Conservation (phyloP, 2,113 vertebrate genomes). For the Oreochromis tanganicae region DNA sequence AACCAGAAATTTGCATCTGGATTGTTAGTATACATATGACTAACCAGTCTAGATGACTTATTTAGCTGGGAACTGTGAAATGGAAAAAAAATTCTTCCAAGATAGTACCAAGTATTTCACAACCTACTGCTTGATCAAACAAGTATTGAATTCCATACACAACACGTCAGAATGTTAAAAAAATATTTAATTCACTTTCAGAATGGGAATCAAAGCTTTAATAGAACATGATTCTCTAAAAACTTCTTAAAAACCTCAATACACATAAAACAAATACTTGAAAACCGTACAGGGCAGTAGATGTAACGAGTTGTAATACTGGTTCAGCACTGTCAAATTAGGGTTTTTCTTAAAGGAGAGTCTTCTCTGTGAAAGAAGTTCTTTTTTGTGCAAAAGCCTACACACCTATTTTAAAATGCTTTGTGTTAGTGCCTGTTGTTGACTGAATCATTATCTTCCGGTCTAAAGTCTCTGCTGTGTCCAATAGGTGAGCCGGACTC, state of each 20-base stretch:
- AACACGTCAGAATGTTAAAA: background rate
- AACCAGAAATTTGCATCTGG: background rate
- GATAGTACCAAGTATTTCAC: background rate
- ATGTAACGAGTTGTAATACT: conserved; percentile 39
- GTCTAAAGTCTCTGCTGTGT: background rate
- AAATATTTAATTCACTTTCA: conserved; percentile 15
- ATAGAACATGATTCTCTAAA: background rate
- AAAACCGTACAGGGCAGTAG: background rate
- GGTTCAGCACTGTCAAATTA: background rate
- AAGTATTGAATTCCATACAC: background rate
- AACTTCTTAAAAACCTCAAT: background rate
- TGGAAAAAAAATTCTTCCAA: background rate
- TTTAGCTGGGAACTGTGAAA: background rate
- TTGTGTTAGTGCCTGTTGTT: background rate
- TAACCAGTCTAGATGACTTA: background rate
- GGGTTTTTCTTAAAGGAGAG: background rate
- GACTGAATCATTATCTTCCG: background rate
- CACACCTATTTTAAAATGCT: background rate
- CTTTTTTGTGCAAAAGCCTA: background rate
- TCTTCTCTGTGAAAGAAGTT: background rate
- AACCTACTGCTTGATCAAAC: background rate
- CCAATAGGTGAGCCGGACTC: background rate
- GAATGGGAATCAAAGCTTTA: background rate
- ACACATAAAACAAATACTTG: background rate
- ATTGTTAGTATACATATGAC: background rate